Evolutionary conservation across 2,888 invertebrate genomes (phyloP), one percentile per base, ranked within the genome.

Genomic region (Abrostola tripartita): DNA sequence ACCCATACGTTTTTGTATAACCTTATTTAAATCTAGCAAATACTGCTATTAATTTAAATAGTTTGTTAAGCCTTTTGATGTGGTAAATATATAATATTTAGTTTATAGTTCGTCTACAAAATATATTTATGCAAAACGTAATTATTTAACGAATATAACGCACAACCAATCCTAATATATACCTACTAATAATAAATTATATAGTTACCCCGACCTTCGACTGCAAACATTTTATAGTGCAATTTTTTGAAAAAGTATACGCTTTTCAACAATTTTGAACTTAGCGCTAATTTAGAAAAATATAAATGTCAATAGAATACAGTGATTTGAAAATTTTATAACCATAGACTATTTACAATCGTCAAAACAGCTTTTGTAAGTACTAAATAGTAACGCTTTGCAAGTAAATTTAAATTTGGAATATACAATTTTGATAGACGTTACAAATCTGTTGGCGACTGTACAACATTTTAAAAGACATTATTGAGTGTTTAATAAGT

Each of bases 101-200:
- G 52, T 76, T 70, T 14, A 61, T 66, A 66, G 44, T 51, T 77
- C 24, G 47, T 68, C 55, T 69, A 78, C 74, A 71, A 60, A n/a
- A 61, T 56, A 65, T 69, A 73, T 68, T 61, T 67, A 69, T 61
- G 61, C 72, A 61, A 63, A 66, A 69, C n/a, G 37, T 74, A 59
- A 68, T 73, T 52, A 67, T 71, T 78, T 78, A 81, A 80, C 79
- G 80, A 87, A 85, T 84, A 76, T 79, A 83, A 89, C 91, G 91
- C 90, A 91, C 90, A 91, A 91, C 88, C 84, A 85, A 74, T 84
- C 81, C 81, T 85, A 81, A 79, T 67, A 66, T 81, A 71, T 72
- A 68, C 52, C 62, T 65, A 74, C n/a, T 69, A 69, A 71, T 72
- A 68, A 70, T 74, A 66, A 71, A 81, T 54, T 42, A 58, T 41